Evolutionary conservation across 2,113 vertebrate genomes (phyloP), one percentile per base, ranked within the genome.

Genomic region (Sceloporus undulatus): DNA sequence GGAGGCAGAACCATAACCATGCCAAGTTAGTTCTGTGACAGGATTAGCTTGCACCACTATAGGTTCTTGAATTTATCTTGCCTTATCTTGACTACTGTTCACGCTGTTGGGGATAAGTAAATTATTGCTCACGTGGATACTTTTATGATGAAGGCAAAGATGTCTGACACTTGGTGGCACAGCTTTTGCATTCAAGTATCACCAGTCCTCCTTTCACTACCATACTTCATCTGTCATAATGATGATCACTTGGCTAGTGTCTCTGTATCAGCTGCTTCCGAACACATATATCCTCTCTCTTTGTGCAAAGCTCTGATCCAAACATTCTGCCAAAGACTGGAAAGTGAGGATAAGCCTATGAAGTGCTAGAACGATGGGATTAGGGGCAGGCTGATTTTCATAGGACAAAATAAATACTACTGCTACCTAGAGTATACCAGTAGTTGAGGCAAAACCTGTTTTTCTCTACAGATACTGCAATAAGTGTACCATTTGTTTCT

Each of bases 121-220:
- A 85, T 21, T 10, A 14, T 54, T 85, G 56, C 14, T 16, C 9
- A 11, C 11, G 56, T 59, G 56, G 11, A 9, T 10, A 2, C 34
- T 62, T 25, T 40, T 85, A 27, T 40, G 34, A 48, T 85, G 52
- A 62, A 75, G 34, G 34, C 48, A 85, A 84, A 84, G 74, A 59
- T 84, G 52, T 56, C 18, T 80, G n/a, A 62, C 29, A 5, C 27
- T 23, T 23, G 16, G 27, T 85, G 38, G 23, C 23, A 62, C 76
- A 62, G 73, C 25, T 83, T 65, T 16, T 13, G 59, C 84, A 68
- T 7, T 74, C 34, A 34, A 34, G 34, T 34, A 34, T 34, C 4
- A 34, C 21, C 25, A 23, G 19, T 4, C 66, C 19, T 56, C 74
- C 13, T 27, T 19, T 25, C 38, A 82, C 42, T 62, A 66, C 5